These are phyloP conservation scores for Formica exsecta DNA, from an alignment of 1,140 invertebrate genomes.

Conservation along the genomic window DNA sequence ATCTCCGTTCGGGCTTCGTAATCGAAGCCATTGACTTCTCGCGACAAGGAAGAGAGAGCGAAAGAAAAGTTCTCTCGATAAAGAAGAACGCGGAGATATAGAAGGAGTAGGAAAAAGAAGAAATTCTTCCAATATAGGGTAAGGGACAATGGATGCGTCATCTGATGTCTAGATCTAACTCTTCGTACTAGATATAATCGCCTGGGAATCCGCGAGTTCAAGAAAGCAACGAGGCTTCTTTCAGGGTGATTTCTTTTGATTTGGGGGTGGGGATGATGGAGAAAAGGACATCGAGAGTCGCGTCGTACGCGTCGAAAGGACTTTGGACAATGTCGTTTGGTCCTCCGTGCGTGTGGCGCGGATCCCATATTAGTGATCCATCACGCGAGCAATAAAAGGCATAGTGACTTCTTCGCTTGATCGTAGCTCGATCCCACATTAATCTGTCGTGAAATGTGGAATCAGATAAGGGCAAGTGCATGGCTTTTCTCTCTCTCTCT, in stretches of 20 bases:
- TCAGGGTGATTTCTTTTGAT: slow-evolving; percentile 26
- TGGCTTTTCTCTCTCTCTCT: neutral
- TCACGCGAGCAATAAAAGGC: slow-evolving; percentile 74
- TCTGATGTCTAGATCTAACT: slow-evolving; percentile 67
- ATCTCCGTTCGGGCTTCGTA: slow-evolving; percentile 39
- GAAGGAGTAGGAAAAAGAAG: neutral
- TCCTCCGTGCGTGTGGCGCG: slow-evolving; percentile 45
- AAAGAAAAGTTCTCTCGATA: neutral
- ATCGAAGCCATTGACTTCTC: slow-evolving; percentile 67
- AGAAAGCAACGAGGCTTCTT: slow-evolving; percentile 46
- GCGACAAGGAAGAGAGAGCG: slow-evolving; percentile 7
- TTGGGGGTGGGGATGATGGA: neutral
- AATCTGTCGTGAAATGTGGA: slow-evolving; percentile 76
- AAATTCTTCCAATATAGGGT: slow-evolving; percentile 59
- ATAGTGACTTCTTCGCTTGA: slow-evolving; percentile 64
- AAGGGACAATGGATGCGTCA: slow-evolving; percentile 71
- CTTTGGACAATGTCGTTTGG: slow-evolving; percentile 68
- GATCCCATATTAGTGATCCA: slow-evolving; percentile 84
- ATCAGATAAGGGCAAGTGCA: slow-evolving; percentile 79
- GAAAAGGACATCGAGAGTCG: slow-evolving; percentile 58
- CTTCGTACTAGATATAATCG: slow-evolving; percentile 81
- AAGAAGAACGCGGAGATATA: slow-evolving; percentile 6
- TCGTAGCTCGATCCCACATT: slow-evolving; percentile 80
- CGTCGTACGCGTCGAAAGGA: slow-evolving; percentile 61
- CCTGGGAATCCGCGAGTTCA: slow-evolving; percentile 81